Evolutionary conservation across 92 coral and sea anemone species (phyloP).

Genomic region (Heliopora coerulea): DNA sequence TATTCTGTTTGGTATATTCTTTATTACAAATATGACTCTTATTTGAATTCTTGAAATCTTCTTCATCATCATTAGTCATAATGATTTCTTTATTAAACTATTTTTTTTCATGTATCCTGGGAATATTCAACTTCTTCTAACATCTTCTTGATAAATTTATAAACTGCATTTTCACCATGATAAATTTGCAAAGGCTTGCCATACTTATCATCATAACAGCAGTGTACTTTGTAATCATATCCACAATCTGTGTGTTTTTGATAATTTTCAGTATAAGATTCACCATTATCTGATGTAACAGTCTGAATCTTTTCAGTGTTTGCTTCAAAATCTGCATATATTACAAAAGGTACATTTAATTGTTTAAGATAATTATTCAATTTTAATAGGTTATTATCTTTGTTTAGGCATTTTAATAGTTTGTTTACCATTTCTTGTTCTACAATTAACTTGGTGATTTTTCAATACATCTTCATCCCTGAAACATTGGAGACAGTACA

Average conservation of each 20-base stretch:
- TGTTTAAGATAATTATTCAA: conserved; percentile 41
- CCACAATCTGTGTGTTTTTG: conserved; percentile 37
- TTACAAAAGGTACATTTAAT: too few species aligned
- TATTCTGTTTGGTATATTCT: too few species aligned
- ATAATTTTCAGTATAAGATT: conserved; percentile 31
- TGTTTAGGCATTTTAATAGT: conserved; percentile 45
- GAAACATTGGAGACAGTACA: conserved; percentile 48
- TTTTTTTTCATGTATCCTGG: conserved; percentile 4
- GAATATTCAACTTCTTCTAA: neutral
- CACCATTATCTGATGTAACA: too few species aligned
- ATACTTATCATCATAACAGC: conserved; percentile 26
- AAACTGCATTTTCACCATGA: conserved; percentile 23
- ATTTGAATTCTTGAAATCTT: conserved; percentile 11
- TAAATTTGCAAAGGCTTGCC: conserved; percentile 3
- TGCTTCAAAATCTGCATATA: too few species aligned
- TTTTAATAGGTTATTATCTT: conserved; percentile 13
- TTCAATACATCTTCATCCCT: conserved; percentile 14
- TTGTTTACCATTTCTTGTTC: conserved; percentile 35
- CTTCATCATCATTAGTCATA: conserved; percentile 33
- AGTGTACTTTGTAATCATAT: conserved; percentile 47
- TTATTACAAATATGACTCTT: too few species aligned
- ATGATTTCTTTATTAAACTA: conserved; percentile 19
- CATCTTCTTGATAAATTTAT: neutral
- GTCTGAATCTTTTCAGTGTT: too few species aligned
- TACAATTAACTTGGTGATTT: conserved; percentile 7